phyloP scores from a whole-genome alignment of 2,888 invertebrate genomes.

The Ichneumoninae sp. region DNA sequence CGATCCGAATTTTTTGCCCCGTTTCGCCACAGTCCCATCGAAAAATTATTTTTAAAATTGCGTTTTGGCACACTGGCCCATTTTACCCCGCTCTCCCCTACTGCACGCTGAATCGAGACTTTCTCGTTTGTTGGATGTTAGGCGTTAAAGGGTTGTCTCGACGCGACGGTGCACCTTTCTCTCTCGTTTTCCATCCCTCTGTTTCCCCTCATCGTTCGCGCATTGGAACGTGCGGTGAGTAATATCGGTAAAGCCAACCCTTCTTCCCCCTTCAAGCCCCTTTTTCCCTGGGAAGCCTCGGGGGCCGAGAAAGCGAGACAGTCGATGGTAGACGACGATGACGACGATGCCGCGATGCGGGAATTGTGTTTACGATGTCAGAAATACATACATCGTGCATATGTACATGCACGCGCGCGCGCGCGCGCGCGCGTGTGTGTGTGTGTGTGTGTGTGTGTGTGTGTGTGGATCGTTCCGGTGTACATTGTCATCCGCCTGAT shows the following conservation, averaged over 20 bases:
- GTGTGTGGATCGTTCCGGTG: conserved; percentile 50
- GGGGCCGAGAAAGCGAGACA: conserved; percentile 50
- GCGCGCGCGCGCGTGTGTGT: not conserved
- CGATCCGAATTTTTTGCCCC: too few species aligned
- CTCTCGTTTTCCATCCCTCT: conserved; percentile 19
- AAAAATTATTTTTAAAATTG: too few species aligned
- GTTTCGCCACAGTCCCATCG: too few species aligned
- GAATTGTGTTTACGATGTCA: conserved; percentile 65
- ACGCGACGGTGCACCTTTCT: conserved; percentile 36
- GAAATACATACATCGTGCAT: conserved; percentile 11
- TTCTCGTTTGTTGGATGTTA: conserved; percentile 34
- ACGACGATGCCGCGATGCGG: conserved; percentile 40
- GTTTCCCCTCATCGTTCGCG: conserved; percentile 26
- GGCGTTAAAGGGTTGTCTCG: conserved; percentile 59
- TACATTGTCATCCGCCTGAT: conserved; percentile 52
- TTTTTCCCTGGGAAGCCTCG: conserved; percentile 42
- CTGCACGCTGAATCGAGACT: conserved; percentile 38
- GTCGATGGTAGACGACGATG: conserved; percentile 29
- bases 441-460: not conserved
- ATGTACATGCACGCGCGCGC: not conserved
- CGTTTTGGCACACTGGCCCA: too few species aligned
- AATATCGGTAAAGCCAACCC: conserved; percentile 60
- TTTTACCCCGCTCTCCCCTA: conserved; percentile 3
- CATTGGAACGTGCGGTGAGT: conserved; percentile 55
- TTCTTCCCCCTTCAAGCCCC: conserved; percentile 33